These are phyloP conservation scores for Thripadectes ignobilis DNA, from an alignment of 2,797 vertebrate species.

Conservation along the genomic window DNA sequence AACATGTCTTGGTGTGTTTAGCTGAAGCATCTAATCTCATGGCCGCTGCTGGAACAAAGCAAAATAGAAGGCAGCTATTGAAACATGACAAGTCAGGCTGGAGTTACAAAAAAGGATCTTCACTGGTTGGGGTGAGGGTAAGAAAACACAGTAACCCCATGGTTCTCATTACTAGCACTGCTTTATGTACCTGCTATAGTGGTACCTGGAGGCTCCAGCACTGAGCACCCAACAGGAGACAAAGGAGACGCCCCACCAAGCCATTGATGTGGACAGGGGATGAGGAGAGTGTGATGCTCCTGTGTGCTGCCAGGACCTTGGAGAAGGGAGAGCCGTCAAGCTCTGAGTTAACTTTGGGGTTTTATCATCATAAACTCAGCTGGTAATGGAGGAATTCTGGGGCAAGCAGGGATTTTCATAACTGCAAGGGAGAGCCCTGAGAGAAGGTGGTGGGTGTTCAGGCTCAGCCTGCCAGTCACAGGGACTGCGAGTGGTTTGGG, in stretches of 20 bases:
- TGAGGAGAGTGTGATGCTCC: too few species aligned
- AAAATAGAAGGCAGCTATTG: rapidly evolving
- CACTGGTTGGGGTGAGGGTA: background rate
- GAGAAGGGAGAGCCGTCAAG: background rate
- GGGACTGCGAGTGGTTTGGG: background rate
- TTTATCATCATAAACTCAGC: background rate
- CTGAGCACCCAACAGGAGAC: background rate
- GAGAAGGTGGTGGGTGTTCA: background rate
- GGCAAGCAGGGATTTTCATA: background rate
- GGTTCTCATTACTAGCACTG: background rate
- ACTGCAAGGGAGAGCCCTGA: background rate
- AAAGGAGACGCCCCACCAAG: background rate
- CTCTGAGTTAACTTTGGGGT: rapidly evolving
- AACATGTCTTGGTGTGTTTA: background rate
- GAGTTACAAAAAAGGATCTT: rapidly evolving
- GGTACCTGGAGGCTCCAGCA: background rate
- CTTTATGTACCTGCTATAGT: rapidly evolving
- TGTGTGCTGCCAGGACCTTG: background rate
- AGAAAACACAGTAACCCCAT: background rate
- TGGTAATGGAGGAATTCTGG: background rate
- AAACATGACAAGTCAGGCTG: background rate
- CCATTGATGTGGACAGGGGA: rapidly evolving
- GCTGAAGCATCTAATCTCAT: background rate
- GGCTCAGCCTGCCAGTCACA: background rate
- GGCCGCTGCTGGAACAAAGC: background rate